Evolutionary conservation across 2,888 invertebrate genomes (phyloP).

Genomic region (Kuschelorhynchus macadamiae): DNA sequence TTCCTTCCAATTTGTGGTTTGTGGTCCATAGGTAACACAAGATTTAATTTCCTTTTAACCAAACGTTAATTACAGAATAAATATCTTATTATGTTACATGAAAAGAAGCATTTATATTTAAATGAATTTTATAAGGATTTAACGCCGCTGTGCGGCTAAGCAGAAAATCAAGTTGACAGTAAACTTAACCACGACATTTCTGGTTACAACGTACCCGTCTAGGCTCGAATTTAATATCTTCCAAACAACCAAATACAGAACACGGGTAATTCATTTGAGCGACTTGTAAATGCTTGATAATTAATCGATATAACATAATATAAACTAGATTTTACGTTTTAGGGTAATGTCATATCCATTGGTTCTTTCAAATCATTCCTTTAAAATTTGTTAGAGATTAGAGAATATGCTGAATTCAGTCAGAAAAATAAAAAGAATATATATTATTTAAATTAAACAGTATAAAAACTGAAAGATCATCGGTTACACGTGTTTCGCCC

Average conservation of each 20-base stretch:
- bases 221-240: constrained; percentile 8
- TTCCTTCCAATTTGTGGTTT: constrained; percentile 40
- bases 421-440: too few relatives aligned
- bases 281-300: too few relatives aligned
- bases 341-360: too few relatives aligned
- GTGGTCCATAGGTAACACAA: constrained; percentile 35
- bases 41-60: constrained; percentile 38
- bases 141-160: constrained; percentile 43
- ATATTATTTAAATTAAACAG: too few relatives aligned
- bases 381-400: too few relatives aligned
- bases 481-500: too few relatives aligned
- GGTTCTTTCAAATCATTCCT: too few relatives aligned
- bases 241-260: background rate
- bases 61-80: constrained; percentile 44
- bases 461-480: too few relatives aligned
- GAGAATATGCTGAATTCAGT: too few relatives aligned
- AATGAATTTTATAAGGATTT: constrained; percentile 52
- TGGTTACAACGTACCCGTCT: constrained; percentile 37
- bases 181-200: constrained; percentile 51
- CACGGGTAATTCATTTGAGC: too few relatives aligned
- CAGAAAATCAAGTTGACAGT: constrained; percentile 54
- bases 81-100: constrained; percentile 46
- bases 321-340: too few relatives aligned
- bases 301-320: too few relatives aligned
- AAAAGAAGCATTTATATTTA: constrained; percentile 40